Conservation (phyloP, 1,140 invertebrate species). For the Heliothis subflexa region DNA sequence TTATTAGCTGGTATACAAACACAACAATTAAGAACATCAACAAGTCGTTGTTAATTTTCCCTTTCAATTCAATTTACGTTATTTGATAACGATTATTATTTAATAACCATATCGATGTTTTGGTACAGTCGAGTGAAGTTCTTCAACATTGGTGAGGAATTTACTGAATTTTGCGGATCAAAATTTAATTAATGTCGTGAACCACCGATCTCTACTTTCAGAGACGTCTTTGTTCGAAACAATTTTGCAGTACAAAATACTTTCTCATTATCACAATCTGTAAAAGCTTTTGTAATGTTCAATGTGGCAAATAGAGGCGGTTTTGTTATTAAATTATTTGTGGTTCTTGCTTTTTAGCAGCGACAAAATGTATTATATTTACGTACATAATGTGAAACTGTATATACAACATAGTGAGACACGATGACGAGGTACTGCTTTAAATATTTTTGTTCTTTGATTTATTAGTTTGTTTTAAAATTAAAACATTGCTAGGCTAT, state of each 20-base stretch:
- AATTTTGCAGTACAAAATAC: constrained; percentile 36
- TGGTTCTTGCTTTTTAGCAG: background rate
- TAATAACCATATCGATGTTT: background rate
- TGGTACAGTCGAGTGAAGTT: background rate
- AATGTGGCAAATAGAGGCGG: constrained; percentile 15
- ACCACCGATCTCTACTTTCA: constrained; percentile 22
- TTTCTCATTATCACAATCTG: constrained; percentile 38
- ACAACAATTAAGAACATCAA: background rate
- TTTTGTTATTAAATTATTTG: constrained; percentile 34
- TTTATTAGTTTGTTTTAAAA: too few relatives aligned
- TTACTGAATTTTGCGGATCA: constrained; percentile 15
- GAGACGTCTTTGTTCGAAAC: constrained; percentile 28
- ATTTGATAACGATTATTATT: background rate
- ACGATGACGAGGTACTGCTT: background rate
- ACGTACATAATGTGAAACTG: too few relatives aligned
- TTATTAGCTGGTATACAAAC: background rate
- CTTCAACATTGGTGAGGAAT: background rate
- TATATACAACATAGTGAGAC: too few relatives aligned
- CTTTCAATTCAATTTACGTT: background rate
- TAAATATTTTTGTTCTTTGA: background rate
- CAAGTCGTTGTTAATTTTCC: background rate
- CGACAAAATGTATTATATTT: background rate
- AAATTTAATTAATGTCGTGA: constrained; percentile 45
- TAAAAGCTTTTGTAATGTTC: constrained; percentile 25
- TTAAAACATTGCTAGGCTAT: too few relatives aligned